Conservation (phyloP, 1,140 invertebrate genomes). For the Drosophila athabasca region DNA sequence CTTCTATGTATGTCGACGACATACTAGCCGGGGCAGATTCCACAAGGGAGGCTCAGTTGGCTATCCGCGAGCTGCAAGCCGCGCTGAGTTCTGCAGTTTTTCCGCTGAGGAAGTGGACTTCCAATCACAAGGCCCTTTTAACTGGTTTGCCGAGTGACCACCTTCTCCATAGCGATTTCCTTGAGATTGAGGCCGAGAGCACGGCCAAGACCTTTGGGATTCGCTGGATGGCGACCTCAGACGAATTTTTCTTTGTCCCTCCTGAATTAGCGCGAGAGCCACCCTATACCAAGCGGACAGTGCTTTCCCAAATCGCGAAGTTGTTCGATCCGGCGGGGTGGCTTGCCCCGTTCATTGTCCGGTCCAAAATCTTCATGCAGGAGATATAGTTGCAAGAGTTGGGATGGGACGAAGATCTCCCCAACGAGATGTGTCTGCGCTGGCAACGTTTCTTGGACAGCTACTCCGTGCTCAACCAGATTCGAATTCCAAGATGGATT, state of each 20-base stretch:
- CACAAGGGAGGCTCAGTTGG: too few species aligned
- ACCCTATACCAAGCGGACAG: slow-evolving; percentile 11
- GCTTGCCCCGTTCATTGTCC: slow-evolving; percentile 70
- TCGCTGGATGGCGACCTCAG: slow-evolving; percentile 42
- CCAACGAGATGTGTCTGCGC: slow-evolving; percentile 32
- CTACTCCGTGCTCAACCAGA: slow-evolving; percentile 10
- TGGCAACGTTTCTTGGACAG: slow-evolving; percentile 17
- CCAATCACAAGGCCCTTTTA: too few species aligned
- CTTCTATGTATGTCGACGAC: too few species aligned
- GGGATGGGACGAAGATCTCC: slow-evolving; percentile 79
- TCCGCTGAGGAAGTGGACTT: too few species aligned
- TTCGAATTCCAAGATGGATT: slow-evolving; percentile 38
- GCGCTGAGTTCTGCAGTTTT: too few species aligned
- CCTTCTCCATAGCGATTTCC: too few species aligned
- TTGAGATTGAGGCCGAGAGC: too few species aligned
- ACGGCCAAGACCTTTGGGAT: slow-evolving; percentile 22
- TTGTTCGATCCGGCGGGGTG: too few species aligned
- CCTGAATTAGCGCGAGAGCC: neutral
- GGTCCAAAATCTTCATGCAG: slow-evolving; percentile 84
- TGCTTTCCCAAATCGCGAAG: slow-evolving; percentile 28
- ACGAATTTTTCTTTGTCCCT: slow-evolving; percentile 51
- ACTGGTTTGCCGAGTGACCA: too few species aligned
- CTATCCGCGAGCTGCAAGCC: too few species aligned
- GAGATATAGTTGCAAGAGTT: slow-evolving; percentile 73
- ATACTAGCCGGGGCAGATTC: too few species aligned